phyloP scores from a whole-genome alignment of 2,888 invertebrate species.

The Scaptomyza polygonia region DNA sequence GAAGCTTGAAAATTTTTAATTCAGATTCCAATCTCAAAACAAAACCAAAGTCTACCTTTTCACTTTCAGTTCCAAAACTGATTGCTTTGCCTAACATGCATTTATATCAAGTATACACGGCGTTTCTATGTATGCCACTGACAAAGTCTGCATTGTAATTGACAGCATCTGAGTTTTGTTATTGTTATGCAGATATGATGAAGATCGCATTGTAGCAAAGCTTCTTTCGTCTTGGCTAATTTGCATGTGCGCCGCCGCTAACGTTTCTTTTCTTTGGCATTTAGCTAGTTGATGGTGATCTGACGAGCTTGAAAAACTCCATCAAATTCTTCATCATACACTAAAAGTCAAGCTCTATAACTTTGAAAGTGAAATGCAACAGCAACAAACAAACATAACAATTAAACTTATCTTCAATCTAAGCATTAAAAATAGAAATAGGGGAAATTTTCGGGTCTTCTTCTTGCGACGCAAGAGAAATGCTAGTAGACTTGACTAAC shows the following conservation, averaged over 20 bases:
- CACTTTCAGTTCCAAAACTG: constrained; percentile 57
- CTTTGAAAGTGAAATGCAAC: constrained; percentile 70
- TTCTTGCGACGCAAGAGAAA: constrained; percentile 41
- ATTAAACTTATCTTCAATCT: constrained; percentile 73
- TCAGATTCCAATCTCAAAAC: not conserved
- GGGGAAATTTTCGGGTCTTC: constrained; percentile 63
- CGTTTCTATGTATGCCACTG: constrained; percentile 1
- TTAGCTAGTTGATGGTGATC: constrained; percentile 62
- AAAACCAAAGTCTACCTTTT: constrained; percentile 43
- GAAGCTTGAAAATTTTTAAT: too few relatives aligned
- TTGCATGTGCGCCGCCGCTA: constrained; percentile 73
- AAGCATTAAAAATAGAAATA: constrained; percentile 65
- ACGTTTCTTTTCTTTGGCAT: constrained; percentile 68
- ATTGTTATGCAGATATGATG: constrained; percentile 56
- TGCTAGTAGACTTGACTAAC: constrained; percentile 43
- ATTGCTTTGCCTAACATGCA: constrained; percentile 33
- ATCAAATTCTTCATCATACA: constrained; percentile 56
- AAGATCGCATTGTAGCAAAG: constrained; percentile 28
- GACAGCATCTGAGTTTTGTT: constrained; percentile 60
- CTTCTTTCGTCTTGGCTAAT: constrained; percentile 46
- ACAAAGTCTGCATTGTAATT: constrained; percentile 58
- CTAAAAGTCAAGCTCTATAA: constrained; percentile 53
- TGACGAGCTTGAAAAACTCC: constrained; percentile 55
- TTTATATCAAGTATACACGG: not conserved
- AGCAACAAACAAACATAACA: constrained; percentile 43